Evolutionary conservation across 2,888 invertebrate species (phyloP), one percentile per base, ranked within the genome.

Genomic region (Heteromurus nitidus): DNA sequence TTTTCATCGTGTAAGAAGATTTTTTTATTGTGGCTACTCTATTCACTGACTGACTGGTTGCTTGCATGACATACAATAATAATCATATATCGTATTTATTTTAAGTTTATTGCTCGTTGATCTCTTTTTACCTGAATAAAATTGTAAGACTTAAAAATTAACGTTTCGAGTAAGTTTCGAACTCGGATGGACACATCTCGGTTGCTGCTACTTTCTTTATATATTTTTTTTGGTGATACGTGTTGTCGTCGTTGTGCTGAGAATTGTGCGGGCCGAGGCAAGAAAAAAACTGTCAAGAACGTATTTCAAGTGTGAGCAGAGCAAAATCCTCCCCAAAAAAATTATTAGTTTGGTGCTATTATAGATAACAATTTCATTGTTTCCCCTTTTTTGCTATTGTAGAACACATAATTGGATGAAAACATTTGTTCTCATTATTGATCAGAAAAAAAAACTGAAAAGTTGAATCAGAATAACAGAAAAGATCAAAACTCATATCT

Each of bases 361-460:
- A 36, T 36, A 36, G n/a, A 36, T 36, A 7, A 53, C 22, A 24
- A 28, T 11, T 28, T 30, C 30, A 2, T 16, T 62, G 7, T 62
- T 64, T 22, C 36, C 65, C 53, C 28, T 53, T 55, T 70, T 22
- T 55, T 55, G 7, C 22, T 31, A 36, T 22, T 30, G 28, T 44
- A 47, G 75, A 75, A 75, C 75, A 75, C 75, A 75, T 31, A 36
- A 22, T 55, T 75, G 75, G 67, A 75, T 24, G 28, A 74, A 74
- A 74, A 65, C 47, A 62, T n/a, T n/a, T n/a, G n/a, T n/a, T n/a
- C n/a, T n/a, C n/a, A n/a, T n/a, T n/a, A n/a, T n/a, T n/a, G n/a
- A n/a, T n/a, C n/a, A n/a, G n/a, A n/a, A n/a, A n/a, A n/a, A n/a
- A n/a, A n/a, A n/a, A n/a, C n/a, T n/a, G n/a, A n/a, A n/a, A n/a